These are phyloP conservation scores for Chironomus riparius DNA, from an alignment of 2,888 invertebrate genomes.

Conservation along the genomic window DNA sequence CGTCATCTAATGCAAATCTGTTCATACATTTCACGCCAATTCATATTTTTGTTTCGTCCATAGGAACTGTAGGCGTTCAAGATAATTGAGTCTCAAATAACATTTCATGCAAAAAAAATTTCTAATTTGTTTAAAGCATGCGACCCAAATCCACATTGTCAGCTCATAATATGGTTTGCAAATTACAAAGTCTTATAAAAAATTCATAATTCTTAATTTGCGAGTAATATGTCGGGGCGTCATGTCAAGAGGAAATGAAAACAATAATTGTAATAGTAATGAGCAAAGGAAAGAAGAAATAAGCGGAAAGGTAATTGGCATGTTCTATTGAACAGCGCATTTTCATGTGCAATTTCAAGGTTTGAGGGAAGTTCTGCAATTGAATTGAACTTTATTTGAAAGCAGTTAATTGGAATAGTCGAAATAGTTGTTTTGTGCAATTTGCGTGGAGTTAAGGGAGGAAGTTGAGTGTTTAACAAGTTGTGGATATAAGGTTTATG, in stretches of 20 bases:
- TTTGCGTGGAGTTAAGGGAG: too few relatives aligned
- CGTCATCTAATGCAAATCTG: too few relatives aligned
- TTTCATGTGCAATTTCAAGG: too few relatives aligned
- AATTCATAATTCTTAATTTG: neutral
- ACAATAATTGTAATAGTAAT: neutral
- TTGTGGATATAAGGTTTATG: too few relatives aligned
- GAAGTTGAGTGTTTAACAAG: too few relatives aligned
- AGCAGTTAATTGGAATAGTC: too few relatives aligned
- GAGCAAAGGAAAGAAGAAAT: too few relatives aligned
- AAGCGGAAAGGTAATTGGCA: too few relatives aligned
- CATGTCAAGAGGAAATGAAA: neutral
- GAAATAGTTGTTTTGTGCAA: too few relatives aligned
- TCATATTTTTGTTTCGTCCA: neutral
- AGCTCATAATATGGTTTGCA: neutral
- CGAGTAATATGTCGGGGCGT: neutral
- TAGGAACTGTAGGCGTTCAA: neutral
- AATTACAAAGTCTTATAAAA: neutral
- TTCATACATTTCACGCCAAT: neutral
- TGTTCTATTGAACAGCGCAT: too few relatives aligned
- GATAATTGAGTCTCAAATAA: neutral
- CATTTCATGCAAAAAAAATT: conserved; percentile 14
- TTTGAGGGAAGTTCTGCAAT: too few relatives aligned
- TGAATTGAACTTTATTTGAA: too few relatives aligned
- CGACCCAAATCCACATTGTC: neutral
- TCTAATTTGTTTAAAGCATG: conserved; percentile 18